Conservation (phyloP, 2,113 vertebrate genomes). For the Speoplatyrhinus poulsoni region DNA sequence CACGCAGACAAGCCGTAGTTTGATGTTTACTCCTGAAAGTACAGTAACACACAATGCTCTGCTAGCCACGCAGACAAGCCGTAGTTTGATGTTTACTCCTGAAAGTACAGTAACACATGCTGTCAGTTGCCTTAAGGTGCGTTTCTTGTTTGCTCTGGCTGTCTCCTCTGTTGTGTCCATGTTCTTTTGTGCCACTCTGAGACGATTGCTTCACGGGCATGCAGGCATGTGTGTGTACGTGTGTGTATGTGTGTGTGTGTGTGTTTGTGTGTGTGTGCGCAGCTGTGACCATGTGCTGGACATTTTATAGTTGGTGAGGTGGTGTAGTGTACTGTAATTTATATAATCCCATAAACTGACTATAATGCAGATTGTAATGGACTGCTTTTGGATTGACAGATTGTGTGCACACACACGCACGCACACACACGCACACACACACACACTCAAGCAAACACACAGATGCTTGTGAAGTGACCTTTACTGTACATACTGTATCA, state of each 20-base stretch:
- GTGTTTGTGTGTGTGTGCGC: no score
- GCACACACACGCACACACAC: conserved; percentile 2
- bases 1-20: no score
- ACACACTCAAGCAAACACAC: not conserved
- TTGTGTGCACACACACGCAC: not conserved
- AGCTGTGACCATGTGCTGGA: no score
- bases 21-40: no score
- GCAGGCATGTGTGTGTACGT: conserved; percentile 3
- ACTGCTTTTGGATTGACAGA: no score
- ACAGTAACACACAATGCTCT: no score
- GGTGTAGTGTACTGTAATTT: not conserved
- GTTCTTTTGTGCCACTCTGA: conserved; percentile 18
- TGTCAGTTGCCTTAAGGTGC: conserved; percentile 6
- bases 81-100: not conserved
- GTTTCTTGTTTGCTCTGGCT: conserved; percentile 12
- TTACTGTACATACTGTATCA: no score
- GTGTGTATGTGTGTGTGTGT: no score
- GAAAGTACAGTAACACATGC: conserved; percentile 2
- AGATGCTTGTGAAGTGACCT: not conserved
- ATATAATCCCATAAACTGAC: not conserved
- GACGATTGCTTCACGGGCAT: not conserved
- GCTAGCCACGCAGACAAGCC: no score
- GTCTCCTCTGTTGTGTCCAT: conserved; percentile 11
- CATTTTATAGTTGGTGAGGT: no score
- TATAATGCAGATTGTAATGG: not conserved